These are phyloP conservation scores for Poecilia gillii DNA, from an alignment of 2,797 vertebrate species.

Conservation along the genomic window DNA sequence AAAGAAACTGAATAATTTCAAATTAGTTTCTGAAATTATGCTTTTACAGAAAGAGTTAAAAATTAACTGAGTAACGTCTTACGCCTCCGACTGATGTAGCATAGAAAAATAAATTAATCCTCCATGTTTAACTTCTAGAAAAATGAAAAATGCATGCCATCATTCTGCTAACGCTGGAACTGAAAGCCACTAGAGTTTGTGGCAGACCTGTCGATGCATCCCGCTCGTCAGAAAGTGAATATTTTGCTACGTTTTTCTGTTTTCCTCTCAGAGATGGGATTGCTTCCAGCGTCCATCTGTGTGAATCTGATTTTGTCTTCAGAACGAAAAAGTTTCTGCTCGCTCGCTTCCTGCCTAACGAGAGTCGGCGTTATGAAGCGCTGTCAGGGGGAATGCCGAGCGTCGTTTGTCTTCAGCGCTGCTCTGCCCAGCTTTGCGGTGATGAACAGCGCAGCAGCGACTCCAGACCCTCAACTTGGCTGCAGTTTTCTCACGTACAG, in stretches of 20 bases:
- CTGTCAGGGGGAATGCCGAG: constrained; percentile 35
- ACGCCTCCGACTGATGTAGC: neutral
- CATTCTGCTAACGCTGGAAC: constrained; percentile 39
- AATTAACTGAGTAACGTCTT: constrained; percentile 10
- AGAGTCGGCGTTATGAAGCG: constrained; percentile 30
- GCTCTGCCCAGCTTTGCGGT: neutral
- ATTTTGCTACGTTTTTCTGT: constrained; percentile 6
- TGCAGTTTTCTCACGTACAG: constrained; percentile 24
- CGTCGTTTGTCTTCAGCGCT: constrained; percentile 36
- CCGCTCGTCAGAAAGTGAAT: constrained; percentile 38
- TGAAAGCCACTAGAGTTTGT: constrained; percentile 35
- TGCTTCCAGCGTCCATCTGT: constrained; percentile 34
- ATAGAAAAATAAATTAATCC: constrained; percentile 28
- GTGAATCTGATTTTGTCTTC: constrained; percentile 51
- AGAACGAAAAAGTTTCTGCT: neutral
- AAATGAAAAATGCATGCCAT: constrained; percentile 65
- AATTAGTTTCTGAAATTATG: neutral
- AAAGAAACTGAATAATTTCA: constrained; percentile 9
- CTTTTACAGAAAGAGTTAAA: neutral
- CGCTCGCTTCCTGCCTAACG: constrained; percentile 26
- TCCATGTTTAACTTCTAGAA: constrained; percentile 31
- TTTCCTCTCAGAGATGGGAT: constrained; percentile 25
- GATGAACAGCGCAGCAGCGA: constrained; percentile 3
- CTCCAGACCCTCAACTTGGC: constrained; percentile 1
- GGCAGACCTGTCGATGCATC: constrained; percentile 25